Evolutionary conservation across 35 echinoderm and acorn worm genomes (phyloP).

Genomic region (Eucidaris tribuloides): DNA sequence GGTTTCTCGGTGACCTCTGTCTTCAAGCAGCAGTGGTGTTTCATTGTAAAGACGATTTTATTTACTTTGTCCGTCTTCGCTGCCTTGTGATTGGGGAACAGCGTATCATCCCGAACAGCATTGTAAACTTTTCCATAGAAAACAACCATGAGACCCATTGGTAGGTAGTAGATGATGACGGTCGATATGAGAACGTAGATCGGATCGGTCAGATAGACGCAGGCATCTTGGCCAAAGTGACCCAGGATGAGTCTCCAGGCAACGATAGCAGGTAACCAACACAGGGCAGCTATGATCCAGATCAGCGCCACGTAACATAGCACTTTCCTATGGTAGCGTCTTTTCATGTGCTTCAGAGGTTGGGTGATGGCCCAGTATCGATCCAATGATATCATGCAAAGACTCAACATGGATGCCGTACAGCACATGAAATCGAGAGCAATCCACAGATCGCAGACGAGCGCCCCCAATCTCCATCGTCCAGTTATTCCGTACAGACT

Average conservation of each 20-base stretch:
- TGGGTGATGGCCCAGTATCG: constrained; percentile 75
- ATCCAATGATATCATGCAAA: constrained; percentile 66
- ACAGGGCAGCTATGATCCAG: constrained; percentile 38
- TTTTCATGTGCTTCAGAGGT: constrained; percentile 40
- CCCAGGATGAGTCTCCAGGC: not conserved
- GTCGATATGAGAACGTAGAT: constrained; percentile 41
- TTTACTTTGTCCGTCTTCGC: too few species aligned
- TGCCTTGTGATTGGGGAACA: too few species aligned
- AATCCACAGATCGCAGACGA: constrained; percentile 64
- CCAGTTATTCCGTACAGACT: constrained; percentile 48
- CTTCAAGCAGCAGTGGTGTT: too few species aligned
- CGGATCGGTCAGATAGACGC: constrained; percentile 24
- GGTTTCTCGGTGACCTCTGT: too few species aligned
- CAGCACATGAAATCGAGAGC: constrained; percentile 47
- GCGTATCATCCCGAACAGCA: too few species aligned
- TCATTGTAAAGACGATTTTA: too few species aligned
- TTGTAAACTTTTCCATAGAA: constrained; percentile 22
- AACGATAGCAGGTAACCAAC: constrained; percentile 42
- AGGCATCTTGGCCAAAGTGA: not conserved
- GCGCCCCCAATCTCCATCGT: constrained; percentile 36
- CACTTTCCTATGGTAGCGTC: constrained; percentile 14
- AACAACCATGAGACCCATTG: constrained; percentile 32
- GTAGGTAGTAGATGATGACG: constrained; percentile 19
- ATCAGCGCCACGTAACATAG: constrained; percentile 21
- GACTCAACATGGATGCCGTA: constrained; percentile 56